These are phyloP conservation scores for Sinopyrophorus schimmeli DNA, from an alignment of 2,888 invertebrate species.

Conservation along the genomic window DNA sequence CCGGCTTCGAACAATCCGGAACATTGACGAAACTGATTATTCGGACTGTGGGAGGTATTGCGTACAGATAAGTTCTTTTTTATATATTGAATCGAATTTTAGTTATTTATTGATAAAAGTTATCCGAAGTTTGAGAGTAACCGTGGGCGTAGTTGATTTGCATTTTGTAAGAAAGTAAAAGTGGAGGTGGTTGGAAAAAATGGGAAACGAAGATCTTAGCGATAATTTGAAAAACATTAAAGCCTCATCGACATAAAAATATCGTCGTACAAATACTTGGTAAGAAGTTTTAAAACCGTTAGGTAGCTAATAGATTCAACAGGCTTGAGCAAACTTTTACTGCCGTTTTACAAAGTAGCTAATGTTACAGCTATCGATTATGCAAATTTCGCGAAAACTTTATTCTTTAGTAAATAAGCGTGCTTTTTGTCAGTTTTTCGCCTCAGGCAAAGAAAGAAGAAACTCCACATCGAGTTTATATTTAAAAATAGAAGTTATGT, in stretches of 20 bases:
- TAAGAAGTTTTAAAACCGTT: constrained; percentile 29
- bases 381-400: constrained; percentile 30
- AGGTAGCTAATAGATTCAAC: constrained; percentile 33
- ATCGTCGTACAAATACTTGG: constrained; percentile 30
- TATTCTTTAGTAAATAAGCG: constrained; percentile 25
- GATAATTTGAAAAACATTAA: constrained; percentile 27
- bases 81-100: no score
- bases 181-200: no score
- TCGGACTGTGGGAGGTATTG: no score
- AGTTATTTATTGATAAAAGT: no score
- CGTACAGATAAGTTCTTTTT: no score
- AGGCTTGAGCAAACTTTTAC: constrained; percentile 31
- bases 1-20: no score
- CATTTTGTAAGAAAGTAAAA: no score
- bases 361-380: constrained; percentile 34
- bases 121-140: no score
- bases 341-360: constrained; percentile 32
- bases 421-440: constrained; percentile 25
- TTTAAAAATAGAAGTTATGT: background rate
- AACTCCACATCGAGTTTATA: background rate
- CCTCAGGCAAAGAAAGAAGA: background rate
- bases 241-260: constrained; percentile 28
- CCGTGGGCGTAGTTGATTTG: no score
- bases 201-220: no score
- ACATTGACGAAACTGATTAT: no score